phyloP scores from a whole-genome alignment of 2,888 invertebrate genomes.

The Oxycera nigricornis region DNA sequence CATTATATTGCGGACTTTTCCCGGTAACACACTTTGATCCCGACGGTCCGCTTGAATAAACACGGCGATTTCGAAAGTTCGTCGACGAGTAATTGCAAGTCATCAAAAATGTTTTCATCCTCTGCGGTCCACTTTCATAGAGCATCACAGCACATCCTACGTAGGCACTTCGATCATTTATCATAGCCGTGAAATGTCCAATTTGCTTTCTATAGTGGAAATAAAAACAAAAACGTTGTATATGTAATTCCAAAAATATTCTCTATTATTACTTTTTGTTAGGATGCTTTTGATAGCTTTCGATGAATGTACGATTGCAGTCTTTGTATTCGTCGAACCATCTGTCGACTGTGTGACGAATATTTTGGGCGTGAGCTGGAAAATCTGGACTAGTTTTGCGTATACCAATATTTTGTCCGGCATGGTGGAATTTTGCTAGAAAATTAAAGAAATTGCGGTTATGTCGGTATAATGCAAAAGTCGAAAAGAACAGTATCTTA shows the following conservation, averaged over 20 bases:
- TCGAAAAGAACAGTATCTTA: no score
- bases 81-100: constrained; percentile 49
- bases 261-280: constrained; percentile 37
- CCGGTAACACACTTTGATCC: constrained; percentile 47
- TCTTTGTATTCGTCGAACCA: constrained; percentile 49
- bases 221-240: not conserved
- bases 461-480: no score
- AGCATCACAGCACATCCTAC: constrained; percentile 47
- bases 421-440: constrained; percentile 41
- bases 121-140: constrained; percentile 19
- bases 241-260: not conserved
- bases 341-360: constrained; percentile 12
- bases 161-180: constrained; percentile 41
- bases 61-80: constrained; percentile 45
- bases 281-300: constrained; percentile 29
- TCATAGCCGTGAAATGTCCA: constrained; percentile 50
- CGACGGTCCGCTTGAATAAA: constrained; percentile 47
- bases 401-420: constrained; percentile 49
- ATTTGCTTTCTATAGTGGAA: constrained; percentile 43
- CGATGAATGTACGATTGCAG: constrained; percentile 41
- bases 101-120: constrained; percentile 38
- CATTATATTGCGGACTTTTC: constrained; percentile 41
- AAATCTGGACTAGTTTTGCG: not conserved
- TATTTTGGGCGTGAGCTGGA: constrained; percentile 11
- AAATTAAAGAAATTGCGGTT: constrained; percentile 5